Evolutionary conservation across 2,888 invertebrate genomes (phyloP), one percentile per base, ranked within the genome.

Genomic region (Luperina testacea): DNA sequence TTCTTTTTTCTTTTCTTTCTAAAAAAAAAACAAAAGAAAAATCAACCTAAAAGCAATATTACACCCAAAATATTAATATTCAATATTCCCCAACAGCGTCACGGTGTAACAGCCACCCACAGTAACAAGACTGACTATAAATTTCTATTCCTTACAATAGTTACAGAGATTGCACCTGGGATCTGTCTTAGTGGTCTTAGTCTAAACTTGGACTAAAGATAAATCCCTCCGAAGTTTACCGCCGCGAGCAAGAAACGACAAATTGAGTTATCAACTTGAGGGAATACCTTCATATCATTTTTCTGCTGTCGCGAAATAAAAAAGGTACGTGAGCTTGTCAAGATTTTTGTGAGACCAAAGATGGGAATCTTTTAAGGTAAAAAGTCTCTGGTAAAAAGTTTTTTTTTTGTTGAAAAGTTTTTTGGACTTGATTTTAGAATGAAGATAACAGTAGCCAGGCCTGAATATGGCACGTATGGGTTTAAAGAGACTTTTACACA

Each of bases 71-170:
- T 78, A 0, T 63, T 42, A 2, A 67, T 11, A 27, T 67, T 57
- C 0, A 27, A n/a, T 1, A 27, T 1, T 69, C 27, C 7, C 2
- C 0, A 11, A 48, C 15, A 3, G n/a, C 57, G 74, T 1, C 27
- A 77, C 92, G 90, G 93, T 95, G 94, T 93, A 73, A 94, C 72
- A 64, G 15, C 2, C 75, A 27, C 75, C 79, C 77, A 17, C 32
- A 78, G 89, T 88, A 89, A 92, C 93, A 91, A 92, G 90, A 84
- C 87, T 85, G 92, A 92, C 95, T 91, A 95, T 95, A 95, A 95
- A 95, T 95, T 94, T 93, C 92, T 93, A 93, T 93, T 94, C 95
- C 95, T 94, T 94, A 95, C 95, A 95, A 95, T 95, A 94, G 95
- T 94, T 94, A 94, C 93, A 92, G 91, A 92, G 93, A 94, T 95